A percentile compares a stretch with the other conserved stretches of the same genome.
These are phyloP conservation scores for Amyelois transitella DNA, from an alignment of 1,140 invertebrate genomes.

Conservation along the genomic window DNA sequence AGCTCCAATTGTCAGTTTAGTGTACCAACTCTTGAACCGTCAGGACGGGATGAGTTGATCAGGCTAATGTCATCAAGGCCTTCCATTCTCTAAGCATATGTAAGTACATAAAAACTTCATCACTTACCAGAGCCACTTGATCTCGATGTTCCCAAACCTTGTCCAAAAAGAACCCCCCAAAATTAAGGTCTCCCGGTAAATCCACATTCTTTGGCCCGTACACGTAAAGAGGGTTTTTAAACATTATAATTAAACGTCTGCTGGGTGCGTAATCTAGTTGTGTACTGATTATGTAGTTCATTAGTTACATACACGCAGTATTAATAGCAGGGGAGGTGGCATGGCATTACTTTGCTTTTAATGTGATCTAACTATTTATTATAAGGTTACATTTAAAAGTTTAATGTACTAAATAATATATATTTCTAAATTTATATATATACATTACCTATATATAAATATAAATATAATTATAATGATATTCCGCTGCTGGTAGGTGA, in stretches of 20 bases:
- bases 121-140: conserved; percentile 26
- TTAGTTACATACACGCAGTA: no score
- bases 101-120: conserved; percentile 47
- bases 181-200: conserved; percentile 25
- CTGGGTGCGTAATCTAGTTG: background rate
- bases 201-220: conserved; percentile 18
- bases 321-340: no score
- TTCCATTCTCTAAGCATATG: background rate
- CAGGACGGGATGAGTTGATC: background rate
- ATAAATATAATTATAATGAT: no score
- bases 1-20: background rate
- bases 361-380: no score
- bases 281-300: background rate
- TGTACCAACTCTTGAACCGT: background rate
- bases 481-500: no score
- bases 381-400: no score
- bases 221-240: conserved; percentile 26
- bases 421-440: no score
- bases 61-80: background rate
- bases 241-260: conserved; percentile 17
- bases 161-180: conserved; percentile 24
- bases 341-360: no score
- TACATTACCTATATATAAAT: no score
- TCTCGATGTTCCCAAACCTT: conserved; percentile 15
- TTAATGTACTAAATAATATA: no score